Evolutionary conservation across 2,888 invertebrate species (phyloP).

Genomic region (Bruchidius siliquastri): DNA sequence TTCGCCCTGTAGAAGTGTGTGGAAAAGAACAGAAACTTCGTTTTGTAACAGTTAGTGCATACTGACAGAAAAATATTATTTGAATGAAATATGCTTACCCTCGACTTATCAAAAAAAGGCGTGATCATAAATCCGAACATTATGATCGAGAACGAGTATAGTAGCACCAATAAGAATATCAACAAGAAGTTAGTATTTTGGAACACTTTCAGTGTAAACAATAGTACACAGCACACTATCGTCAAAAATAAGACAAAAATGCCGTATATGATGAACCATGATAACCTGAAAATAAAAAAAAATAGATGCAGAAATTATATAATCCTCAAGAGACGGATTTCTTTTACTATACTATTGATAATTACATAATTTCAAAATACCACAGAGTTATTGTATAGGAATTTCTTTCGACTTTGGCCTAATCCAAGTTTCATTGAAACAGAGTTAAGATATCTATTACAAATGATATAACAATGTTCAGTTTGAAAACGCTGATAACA

Average conservation of each 20-base stretch:
- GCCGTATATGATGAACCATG: slow-evolving; percentile 78
- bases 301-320: not conserved
- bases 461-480: too few species aligned
- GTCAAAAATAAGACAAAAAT: slow-evolving; percentile 66
- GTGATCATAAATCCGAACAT: slow-evolving; percentile 80
- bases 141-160: slow-evolving; percentile 78
- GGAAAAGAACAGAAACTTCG: too few species aligned
- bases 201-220: slow-evolving; percentile 70
- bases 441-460: too few species aligned
- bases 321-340: not conserved
- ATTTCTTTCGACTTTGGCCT: too few species aligned
- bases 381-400: too few species aligned
- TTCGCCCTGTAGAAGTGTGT: too few species aligned
- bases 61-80: not conserved
- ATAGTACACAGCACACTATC: slow-evolving; percentile 64
- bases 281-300: slow-evolving; percentile 57
- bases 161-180: slow-evolving; percentile 70
- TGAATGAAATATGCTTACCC: slow-evolving; percentile 53
- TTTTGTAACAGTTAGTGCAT: too few species aligned
- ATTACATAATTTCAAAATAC: too few species aligned
- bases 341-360: too few species aligned
- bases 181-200: slow-evolving; percentile 73
- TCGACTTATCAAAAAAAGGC: slow-evolving; percentile 79
- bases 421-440: too few species aligned
- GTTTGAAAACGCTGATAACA: too few species aligned